Base-by-base conservation (phyloP, 2,797 vertebrate species). In the Brachyrhaphis roseni region DNA sequence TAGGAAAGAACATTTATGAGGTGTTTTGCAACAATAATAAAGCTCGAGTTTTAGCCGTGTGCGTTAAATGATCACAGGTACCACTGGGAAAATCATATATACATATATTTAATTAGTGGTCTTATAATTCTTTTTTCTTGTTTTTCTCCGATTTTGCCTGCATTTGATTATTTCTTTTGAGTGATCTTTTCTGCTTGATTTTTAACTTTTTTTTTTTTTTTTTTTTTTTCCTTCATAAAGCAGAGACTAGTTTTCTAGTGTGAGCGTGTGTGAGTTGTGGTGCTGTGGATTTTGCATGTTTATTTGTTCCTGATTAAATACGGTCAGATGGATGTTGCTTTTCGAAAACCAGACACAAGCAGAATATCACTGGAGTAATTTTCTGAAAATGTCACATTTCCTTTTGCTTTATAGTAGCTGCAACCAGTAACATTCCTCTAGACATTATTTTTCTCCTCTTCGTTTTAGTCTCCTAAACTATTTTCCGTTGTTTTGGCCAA, bases 201-300 rank as follows among this genome's bases (percentile, higher is more conserved):
- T 93, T 90, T 81, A 47, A 87, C 82, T 76, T 93, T 88, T 6
- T 73, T 82, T 83, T 51, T 93, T 88, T 6, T 73, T 82, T 83
- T 51, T 83, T 84, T 55, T 89, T 93, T 92, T 43, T n/a, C 16
- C 43, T 46, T 72, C 91, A 93, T 88, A 94, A 92, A 94, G 87
- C 94, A 92, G 92, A 94, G 89, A 90, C 91, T 93, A 90, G 93
- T 94, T 94, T 95, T 95, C 87, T 94, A 93, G 93, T 91, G 91
- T 89, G 91, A 86, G 92, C 62, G 84, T 46, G 88, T 57, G 89
- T 83, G 90, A 90, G 88, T 90, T 94, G 93, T 95, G 92, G 91
- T 95, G 95, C 94, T 92, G 94, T 95, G 93, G 89, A 94, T 90
- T 94, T 94, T 95, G 91, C 92, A 95, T 90, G 92, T 94, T 95